These are phyloP conservation scores for Atherinomorus stipes DNA, from an alignment of 2,113 vertebrate species.

Conservation along the genomic window DNA sequence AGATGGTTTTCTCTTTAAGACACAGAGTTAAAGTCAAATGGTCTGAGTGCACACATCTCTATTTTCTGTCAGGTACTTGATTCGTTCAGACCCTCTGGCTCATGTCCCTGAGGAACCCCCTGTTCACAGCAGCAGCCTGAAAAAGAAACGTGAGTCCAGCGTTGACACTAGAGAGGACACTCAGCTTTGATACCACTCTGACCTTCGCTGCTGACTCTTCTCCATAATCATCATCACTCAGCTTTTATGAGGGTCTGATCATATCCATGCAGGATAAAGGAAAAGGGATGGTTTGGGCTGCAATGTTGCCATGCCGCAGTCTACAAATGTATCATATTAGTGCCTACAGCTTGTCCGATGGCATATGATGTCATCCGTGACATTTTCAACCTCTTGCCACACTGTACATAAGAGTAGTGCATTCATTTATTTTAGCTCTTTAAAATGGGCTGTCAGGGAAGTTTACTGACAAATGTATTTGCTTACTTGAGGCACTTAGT, in stretches of 20 bases:
- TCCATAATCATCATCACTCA: neutral
- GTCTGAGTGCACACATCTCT: neutral
- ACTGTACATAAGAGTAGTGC: conserved; percentile 14
- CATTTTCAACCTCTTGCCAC: conserved; percentile 39
- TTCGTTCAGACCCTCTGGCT: conserved; percentile 93
- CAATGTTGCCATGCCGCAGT: conserved; percentile 33
- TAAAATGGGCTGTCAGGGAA: conserved; percentile 25
- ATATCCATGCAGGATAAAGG: conserved; percentile 1
- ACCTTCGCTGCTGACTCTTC: conserved; percentile 4
- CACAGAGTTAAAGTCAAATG: too few relatives aligned
- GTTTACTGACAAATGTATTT: neutral
- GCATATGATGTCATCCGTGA: conserved; percentile 32
- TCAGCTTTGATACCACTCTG: conserved; percentile 61
- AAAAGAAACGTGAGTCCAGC: conserved; percentile 81
- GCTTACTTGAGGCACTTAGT: conserved; percentile 9
- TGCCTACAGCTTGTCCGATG: conserved; percentile 55
- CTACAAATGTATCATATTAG: conserved; percentile 48
- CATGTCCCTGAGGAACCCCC: conserved; percentile 88
- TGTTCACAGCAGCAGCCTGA: conserved; percentile 84
- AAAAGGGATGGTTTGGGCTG: conserved; percentile 30
- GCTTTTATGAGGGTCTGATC: conserved; percentile 8
- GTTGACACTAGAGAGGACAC: conserved; percentile 87
- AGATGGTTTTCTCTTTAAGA: too few relatives aligned
- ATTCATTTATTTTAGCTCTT: conserved; percentile 14
- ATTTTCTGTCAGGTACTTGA: conserved; percentile 87